Percentiles rank a stretch among this genome's conserved stretches.
phyloP scores from a whole-genome alignment of 1,140 invertebrate species.

The Manduca sexta region DNA sequence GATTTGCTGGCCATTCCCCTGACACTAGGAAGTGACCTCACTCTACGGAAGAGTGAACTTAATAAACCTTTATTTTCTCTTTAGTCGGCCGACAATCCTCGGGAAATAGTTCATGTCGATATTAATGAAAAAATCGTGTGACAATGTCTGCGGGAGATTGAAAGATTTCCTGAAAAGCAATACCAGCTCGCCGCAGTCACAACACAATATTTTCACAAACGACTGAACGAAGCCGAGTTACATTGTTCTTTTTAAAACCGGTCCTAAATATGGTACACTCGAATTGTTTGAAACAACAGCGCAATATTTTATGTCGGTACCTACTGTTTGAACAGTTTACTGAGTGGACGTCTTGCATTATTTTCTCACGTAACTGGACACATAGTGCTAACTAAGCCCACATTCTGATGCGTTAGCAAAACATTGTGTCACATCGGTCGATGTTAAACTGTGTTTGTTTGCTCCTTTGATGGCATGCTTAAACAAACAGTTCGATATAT shows the following conservation, averaged over 20 bases:
- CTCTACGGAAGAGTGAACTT: slow-evolving; percentile 46
- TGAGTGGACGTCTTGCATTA: slow-evolving; percentile 19
- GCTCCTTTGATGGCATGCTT: background rate
- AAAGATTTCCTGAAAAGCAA: background rate
- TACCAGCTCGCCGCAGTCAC: background rate
- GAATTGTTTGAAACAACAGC: slow-evolving; percentile 25
- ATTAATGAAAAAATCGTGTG: slow-evolving; percentile 2
- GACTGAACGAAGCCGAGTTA: background rate
- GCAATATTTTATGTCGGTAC: slow-evolving; percentile 8
- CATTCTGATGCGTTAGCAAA: slow-evolving; percentile 31
- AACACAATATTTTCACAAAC: background rate
- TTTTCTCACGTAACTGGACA: slow-evolving; percentile 27
- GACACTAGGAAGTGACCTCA: slow-evolving; percentile 48
- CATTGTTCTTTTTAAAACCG: slow-evolving; percentile 13
- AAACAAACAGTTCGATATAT: background rate
- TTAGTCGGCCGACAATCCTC: slow-evolving; percentile 35
- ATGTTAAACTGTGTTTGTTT: background rate
- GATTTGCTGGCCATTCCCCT: slow-evolving; percentile 37
- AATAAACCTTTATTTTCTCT: slow-evolving; percentile 43
- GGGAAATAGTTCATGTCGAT: slow-evolving; percentile 1
- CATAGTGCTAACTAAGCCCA: slow-evolving; percentile 22
- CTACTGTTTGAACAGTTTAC: slow-evolving; percentile 18
- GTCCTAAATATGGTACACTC: slow-evolving; percentile 18
- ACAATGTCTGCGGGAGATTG: background rate
- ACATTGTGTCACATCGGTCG: slow-evolving; percentile 15